These are phyloP conservation scores for Belgica antarctica DNA, from an alignment of 2,888 invertebrate genomes.

Conservation along the genomic window DNA sequence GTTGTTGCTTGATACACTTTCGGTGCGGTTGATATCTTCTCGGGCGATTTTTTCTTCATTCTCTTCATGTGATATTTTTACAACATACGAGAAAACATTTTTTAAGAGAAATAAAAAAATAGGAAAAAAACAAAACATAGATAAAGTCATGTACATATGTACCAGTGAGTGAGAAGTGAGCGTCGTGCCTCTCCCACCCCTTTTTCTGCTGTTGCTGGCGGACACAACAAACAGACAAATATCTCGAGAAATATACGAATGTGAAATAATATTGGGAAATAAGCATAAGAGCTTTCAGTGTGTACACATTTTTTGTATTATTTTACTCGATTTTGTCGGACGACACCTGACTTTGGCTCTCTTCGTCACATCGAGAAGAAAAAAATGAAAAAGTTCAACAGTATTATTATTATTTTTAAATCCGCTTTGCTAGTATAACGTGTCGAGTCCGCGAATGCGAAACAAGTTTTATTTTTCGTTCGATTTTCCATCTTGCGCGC, in stretches of 20 bases:
- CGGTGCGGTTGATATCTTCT: constrained; percentile 25
- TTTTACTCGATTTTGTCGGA: constrained; percentile 43
- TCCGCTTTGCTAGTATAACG: constrained; percentile 42
- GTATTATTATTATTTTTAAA: constrained; percentile 44
- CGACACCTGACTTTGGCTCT: constrained; percentile 44
- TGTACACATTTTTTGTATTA: constrained; percentile 35
- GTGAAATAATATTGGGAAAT: constrained; percentile 44
- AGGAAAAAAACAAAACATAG: constrained; percentile 30
- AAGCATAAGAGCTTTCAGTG: constrained; percentile 42
- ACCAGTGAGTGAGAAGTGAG: constrained; percentile 25
- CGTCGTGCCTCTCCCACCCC: constrained; percentile 40
- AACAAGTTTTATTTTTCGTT: constrained; percentile 36
- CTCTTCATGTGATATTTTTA: constrained; percentile 32
- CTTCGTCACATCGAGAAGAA: constrained; percentile 43
- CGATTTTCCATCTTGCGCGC: constrained; percentile 4
- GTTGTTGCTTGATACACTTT: constrained; percentile 23
- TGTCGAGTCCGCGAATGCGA: constrained; percentile 43
- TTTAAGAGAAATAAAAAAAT: background rate
- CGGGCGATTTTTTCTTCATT: background rate
- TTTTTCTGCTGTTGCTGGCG: background rate
- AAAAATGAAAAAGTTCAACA: constrained; percentile 44
- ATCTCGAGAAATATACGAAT: constrained; percentile 35
- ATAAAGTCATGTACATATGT: constrained; percentile 28
- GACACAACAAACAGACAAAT: constrained; percentile 31
- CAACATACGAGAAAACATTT: constrained; percentile 3